phyloP scores from a whole-genome alignment of 1,140 invertebrate genomes.

The Eupeodes corollae region DNA sequence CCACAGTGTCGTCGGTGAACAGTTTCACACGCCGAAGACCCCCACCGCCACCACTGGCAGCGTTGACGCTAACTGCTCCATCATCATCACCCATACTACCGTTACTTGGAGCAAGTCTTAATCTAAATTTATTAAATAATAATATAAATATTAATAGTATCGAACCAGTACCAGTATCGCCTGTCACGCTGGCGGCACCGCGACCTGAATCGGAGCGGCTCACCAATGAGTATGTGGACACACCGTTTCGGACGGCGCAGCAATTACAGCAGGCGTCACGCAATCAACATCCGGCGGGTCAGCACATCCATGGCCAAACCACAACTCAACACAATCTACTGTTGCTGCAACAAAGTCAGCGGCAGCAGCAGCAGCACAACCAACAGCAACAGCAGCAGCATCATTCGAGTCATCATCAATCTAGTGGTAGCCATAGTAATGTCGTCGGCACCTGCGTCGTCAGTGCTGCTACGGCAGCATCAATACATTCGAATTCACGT shows the following conservation, averaged over 20 bases:
- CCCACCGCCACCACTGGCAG: constrained; percentile 33
- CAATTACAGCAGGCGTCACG: constrained; percentile 23
- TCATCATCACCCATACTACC: constrained; percentile 22
- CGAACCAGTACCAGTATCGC: constrained; percentile 22
- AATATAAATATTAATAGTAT: constrained; percentile 11
- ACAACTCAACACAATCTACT: constrained; percentile 29
- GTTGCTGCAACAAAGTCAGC: constrained; percentile 26
- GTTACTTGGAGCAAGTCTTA: constrained; percentile 33
- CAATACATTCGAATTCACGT: constrained; percentile 32
- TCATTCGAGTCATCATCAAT: constrained; percentile 11
- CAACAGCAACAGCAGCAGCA: constrained; percentile 10
- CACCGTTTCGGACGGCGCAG: constrained; percentile 46
- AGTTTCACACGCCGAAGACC: constrained; percentile 31
- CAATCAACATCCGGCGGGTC: constrained; percentile 25
- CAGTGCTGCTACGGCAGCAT: constrained; percentile 3
- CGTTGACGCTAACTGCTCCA: constrained; percentile 16
- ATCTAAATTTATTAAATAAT: not conserved
- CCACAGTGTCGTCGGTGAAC: constrained; percentile 34
- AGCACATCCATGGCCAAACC: constrained; percentile 32
- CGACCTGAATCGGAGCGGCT: constrained; percentile 63
- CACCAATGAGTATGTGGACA: constrained; percentile 77
- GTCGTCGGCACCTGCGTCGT: constrained; percentile 3
- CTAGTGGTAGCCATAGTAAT: not conserved
- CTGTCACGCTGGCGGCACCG: constrained; percentile 54
- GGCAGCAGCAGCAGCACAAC: constrained; percentile 17